Evolutionary conservation across 1,140 invertebrate species (phyloP), one percentile per base, ranked within the genome.

Genomic region (Lepidurus couesii): DNA sequence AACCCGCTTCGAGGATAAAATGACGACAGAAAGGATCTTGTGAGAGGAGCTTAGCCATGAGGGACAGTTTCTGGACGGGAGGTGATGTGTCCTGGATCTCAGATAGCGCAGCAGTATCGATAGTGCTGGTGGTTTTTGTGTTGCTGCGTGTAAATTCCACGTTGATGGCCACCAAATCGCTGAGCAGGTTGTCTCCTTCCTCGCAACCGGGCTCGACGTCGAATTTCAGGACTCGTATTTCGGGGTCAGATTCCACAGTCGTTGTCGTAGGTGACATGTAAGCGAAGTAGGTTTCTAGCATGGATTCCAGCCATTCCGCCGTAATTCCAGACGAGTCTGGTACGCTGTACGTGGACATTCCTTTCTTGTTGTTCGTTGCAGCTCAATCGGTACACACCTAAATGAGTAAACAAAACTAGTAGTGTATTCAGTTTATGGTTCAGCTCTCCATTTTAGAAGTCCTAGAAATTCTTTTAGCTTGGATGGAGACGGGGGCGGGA

Each of bases 1-100:
- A 93, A 84, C 93, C 92, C 1, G 91, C 92, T 83, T 93, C 91
- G 44, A 90, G 91, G 44, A 93, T 91, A 83, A 93, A 93, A 79
- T 90, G 90, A 43, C 92, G 86, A 78, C 89, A 91, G 85, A 91
- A 93, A 4, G 90, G 90, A 84, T 92, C 91, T 82, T 89, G 89
- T 9, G 90, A 92, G 65, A 92, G 87, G 8, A 92, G 86, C 82
- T 94, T 95, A 77, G 92, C 89, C 53, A 93, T 90, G 24, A 93
- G 87, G 43, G 87, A 89, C 16, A 91, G 83, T 42, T 79, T 44
- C 73, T 79, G 73, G 9, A 45, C 73, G 43, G 75, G 81, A 8
- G 44, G 78, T 13, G 78, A 42, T 44, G 53, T 45, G 8, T 34
- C 34, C 10, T 42, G 34, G 13, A 10, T 84, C 81, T 42, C 79